Base-by-base conservation (phyloP, 2,797 vertebrate genomes). In the Gymnocypris eckloni region DNA sequence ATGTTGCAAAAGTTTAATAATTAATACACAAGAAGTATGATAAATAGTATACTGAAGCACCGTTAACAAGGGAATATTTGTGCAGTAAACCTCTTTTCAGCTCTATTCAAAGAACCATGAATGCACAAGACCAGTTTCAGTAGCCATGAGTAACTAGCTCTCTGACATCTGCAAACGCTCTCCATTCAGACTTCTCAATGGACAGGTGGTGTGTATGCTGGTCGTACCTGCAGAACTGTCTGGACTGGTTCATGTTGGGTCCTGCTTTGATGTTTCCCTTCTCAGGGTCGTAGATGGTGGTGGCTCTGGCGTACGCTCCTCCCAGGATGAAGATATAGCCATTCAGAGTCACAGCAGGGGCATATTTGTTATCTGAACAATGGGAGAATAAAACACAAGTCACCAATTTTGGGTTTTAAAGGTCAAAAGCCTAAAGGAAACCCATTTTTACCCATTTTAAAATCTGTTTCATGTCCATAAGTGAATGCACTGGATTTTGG, bases 251-350 rank as follows among this genome's bases (percentile, higher is more conserved):
- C 98, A 99, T 99, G 96, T 99, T 99, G 86, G 98, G 98, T 54
- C 98, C 98, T 2, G 98, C 97, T 95, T 99, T 99, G 92, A 99
- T 99, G 96, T 98, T 99, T 92, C 97, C 98, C 93, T 99, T 99
- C 90, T 99, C 97, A 4, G 98, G 98, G 95, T 99, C 98, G 56
- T 99, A 99, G 96, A 99, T 99, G 90, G 98, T 99, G 88, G 98
- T 99, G 90, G 98, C 98, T 94, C 98, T 94, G 86, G 98, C 98
- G 77, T 99, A 99, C 69, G 98, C 97, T 89, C 98, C 98, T 84
- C 98, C 98, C 95, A 99, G 97, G 94, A 99, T 99, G 95, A 98
- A 99, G 91, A 99, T 97, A 88, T 98, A 97, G 86, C 98, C 97
- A 16, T 99, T 99, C 92, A 99, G 97, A 91, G 96, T 99, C 94